These are phyloP conservation scores for Coregonus sp. DNA, from an alignment of 2,797 vertebrate species.

Conservation along the genomic window DNA sequence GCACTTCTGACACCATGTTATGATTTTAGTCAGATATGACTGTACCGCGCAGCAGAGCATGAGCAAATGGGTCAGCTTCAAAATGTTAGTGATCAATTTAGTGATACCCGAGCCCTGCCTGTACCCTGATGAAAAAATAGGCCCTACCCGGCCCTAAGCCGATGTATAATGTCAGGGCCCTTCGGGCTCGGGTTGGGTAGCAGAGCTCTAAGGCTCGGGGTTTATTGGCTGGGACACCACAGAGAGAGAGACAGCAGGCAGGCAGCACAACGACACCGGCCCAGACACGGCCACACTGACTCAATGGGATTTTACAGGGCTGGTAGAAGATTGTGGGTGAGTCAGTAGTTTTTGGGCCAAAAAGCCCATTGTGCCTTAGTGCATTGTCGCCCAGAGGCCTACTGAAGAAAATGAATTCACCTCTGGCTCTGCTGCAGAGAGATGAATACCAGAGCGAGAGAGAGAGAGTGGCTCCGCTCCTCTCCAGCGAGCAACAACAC, in stretches of 20 bases:
- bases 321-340: conserved; percentile 59
- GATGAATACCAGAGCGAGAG: conserved; percentile 51
- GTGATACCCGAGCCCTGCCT: too few species aligned
- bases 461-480: conserved; percentile 2
- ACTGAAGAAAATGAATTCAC: conserved; percentile 66
- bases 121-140: too few species aligned
- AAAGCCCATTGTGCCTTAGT: conserved; percentile 63
- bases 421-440: conserved; percentile 46
- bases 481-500: conserved; percentile 31
- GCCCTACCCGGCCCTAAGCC: too few species aligned
- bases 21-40: too few species aligned
- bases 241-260: conserved; percentile 41
- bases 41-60: too few species aligned
- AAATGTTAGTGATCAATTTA: too few species aligned
- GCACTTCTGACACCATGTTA: too few species aligned
- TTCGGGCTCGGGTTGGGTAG: too few species aligned
- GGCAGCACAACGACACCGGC: conserved; percentile 41
- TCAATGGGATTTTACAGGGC: background rate
- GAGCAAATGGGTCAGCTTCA: too few species aligned
- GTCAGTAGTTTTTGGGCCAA: conserved; percentile 60
- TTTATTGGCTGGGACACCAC: conserved; percentile 56
- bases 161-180: too few species aligned
- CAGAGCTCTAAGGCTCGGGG: conserved; percentile 36
- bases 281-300: conserved; percentile 41
- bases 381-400: conserved; percentile 57